Conservation (phyloP, 2,888 invertebrate species). For the Bimastos eiseni region DNA sequence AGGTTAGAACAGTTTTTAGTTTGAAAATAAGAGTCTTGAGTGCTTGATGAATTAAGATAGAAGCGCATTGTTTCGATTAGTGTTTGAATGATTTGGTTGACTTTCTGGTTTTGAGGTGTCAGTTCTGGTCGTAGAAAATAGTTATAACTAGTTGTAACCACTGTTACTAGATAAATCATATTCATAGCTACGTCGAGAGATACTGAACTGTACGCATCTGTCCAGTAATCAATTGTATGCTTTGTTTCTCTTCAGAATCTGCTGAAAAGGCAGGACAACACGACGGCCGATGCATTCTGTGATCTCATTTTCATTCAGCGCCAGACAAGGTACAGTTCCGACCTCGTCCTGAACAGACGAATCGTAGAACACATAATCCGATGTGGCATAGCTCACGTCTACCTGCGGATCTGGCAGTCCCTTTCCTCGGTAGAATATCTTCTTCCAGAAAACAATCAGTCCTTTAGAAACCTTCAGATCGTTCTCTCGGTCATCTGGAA, state of each 20-base stretch:
- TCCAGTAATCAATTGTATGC: not conserved
- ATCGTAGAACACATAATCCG: slow-evolving; percentile 45
- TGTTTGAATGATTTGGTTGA: too few relatives aligned
- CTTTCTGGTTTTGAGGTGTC: too few relatives aligned
- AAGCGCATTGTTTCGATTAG: not conserved
- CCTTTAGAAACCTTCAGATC: slow-evolving; percentile 48
- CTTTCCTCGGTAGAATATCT: slow-evolving; percentile 40
- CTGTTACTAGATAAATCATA: not conserved
- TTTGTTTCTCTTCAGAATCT: slow-evolving; percentile 40
- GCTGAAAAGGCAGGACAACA: slow-evolving; percentile 39
- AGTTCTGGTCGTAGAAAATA: too few relatives aligned
- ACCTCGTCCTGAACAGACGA: slow-evolving; percentile 41
- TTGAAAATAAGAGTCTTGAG: not conserved
- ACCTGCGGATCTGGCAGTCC: slow-evolving; percentile 43
- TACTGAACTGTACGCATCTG: not conserved
- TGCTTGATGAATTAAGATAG: not conserved
- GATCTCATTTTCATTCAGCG: slow-evolving; percentile 44
- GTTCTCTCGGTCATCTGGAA: slow-evolving; percentile 53
- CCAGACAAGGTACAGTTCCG: slow-evolving; percentile 44
- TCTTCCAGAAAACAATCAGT: slow-evolving; percentile 33
- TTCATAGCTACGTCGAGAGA: not conserved
- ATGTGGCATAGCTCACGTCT: slow-evolving; percentile 45
- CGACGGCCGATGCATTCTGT: slow-evolving; percentile 29
- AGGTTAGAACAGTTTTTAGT: slow-evolving; percentile 29
- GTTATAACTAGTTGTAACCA: not conserved